A percentile compares a stretch with the other conserved stretches of the same genome.
Evolutionary conservation across 2,888 invertebrate species (phyloP).

Genomic region (Lycocerus yunnanus): DNA sequence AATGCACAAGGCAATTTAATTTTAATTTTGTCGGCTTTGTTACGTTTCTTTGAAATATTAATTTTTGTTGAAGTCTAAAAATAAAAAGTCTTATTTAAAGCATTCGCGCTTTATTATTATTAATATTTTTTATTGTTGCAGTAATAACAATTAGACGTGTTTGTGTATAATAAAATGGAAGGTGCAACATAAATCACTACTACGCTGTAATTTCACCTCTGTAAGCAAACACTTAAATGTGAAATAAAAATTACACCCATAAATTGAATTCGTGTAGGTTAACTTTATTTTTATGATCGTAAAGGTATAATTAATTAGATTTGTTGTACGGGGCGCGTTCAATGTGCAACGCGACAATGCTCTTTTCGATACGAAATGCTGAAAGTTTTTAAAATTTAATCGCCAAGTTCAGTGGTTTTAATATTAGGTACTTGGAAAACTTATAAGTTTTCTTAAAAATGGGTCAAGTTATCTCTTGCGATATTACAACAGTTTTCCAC

Average conservation of each 20-base stretch:
- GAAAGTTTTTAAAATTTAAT: not conserved
- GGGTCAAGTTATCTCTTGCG: not conserved
- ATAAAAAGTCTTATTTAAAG: not conserved
- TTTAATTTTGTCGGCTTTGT: constrained; percentile 31
- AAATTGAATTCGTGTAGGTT: not conserved
- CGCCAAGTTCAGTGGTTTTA: not conserved
- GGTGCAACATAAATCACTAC: not conserved
- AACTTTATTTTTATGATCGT: not conserved
- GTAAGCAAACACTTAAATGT: not conserved
- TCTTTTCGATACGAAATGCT: not conserved
- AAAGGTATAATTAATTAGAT: not conserved
- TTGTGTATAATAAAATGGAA: not conserved
- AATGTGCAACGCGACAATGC: not conserved
- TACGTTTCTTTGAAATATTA: constrained; percentile 19
- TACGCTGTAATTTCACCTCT: not conserved
- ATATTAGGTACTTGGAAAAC: not conserved
- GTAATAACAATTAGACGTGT: not conserved
- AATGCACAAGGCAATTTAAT: constrained; percentile 33
- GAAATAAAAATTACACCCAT: not conserved
- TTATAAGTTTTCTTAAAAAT: not conserved
- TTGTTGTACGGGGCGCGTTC: not conserved
- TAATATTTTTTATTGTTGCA: not conserved
- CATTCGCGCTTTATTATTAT: not conserved
- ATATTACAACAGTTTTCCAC: not conserved
- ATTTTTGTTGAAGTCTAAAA: constrained; percentile 3